Conservation (phyloP, 2,797 vertebrate species). For the Hypotaenidia okinawae region DNA sequence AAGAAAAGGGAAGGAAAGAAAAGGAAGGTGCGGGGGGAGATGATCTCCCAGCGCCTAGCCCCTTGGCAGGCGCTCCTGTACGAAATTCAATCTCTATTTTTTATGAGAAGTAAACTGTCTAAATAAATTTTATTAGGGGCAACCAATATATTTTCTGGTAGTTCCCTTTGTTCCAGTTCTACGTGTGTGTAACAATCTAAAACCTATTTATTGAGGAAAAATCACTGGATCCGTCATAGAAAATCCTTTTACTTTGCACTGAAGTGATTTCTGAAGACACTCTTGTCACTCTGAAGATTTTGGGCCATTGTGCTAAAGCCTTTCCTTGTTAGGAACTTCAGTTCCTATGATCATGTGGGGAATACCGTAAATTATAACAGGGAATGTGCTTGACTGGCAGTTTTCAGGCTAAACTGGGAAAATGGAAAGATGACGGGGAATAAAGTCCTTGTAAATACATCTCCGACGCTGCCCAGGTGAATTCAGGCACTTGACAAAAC, state of each 20-base stretch:
- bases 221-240: constrained; percentile 86
- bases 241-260: constrained; percentile 84
- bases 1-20: not conserved
- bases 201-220: constrained; percentile 88
- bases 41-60: constrained; percentile 78
- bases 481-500: constrained; percentile 63
- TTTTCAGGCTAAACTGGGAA: constrained; percentile 75
- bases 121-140: constrained; percentile 90
- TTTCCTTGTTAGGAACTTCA: constrained; percentile 81
- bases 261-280: constrained; percentile 83
- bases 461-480: constrained; percentile 64
- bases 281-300: constrained; percentile 79
- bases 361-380: constrained; percentile 79
- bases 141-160: constrained; percentile 86
- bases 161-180: constrained; percentile 85
- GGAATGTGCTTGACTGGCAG: constrained; percentile 77
- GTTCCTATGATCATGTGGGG: constrained; percentile 79
- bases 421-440: constrained; percentile 65
- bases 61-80: constrained; percentile 81
- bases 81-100: constrained; percentile 90
- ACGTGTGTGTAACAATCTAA: constrained; percentile 88
- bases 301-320: constrained; percentile 75
- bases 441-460: constrained; percentile 74
- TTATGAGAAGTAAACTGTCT: constrained; percentile 88
- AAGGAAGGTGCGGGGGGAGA: constrained; percentile 48